Evolutionary conservation across 1,140 invertebrate genomes (phyloP), one percentile per base, ranked within the genome.

Genomic region (Euura lappo): DNA sequence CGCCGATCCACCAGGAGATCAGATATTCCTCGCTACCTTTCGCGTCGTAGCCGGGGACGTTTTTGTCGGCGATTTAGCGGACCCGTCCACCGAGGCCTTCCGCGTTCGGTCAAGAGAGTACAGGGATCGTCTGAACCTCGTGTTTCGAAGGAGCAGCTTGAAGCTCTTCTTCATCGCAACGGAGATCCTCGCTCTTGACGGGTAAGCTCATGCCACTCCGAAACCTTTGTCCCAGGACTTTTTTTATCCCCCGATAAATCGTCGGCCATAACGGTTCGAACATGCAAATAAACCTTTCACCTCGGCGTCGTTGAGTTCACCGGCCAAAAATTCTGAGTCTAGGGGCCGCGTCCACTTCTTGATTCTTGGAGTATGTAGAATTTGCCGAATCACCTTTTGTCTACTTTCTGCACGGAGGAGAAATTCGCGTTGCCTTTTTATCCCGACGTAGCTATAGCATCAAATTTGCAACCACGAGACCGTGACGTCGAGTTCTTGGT

Each of bases 21-120:
- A 94, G 81, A 90, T 94, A 3, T 97, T 95, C 83, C 89, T 94
- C 72, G 95, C 93, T 8, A 92, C 92, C 45, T 94, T 97, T 81
- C 89, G 90, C 83, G 90, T 95, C 76, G 87, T 85, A 72, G 82
- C 90, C 75, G 91, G 93, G 72, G 94, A 94, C 76, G 87, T 89
- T 2, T 94, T 92, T 85, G 84, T 81, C n/a, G 80, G 88, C 70
- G 90, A 91, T 68, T 84, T 94, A 71, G 90, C 92, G 2, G 91
- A 94, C 83, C 90, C 93, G 11, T 90, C 89, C 64, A 92, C 91
- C 5, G 86, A 90, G 74, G 86, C 88, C 44, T 94, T 94, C 84
- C 89, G 91, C 77, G 87, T 90, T 74, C 91, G 90, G 78, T 89
- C 94, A n/a, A 87, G 90, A 51, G 91, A 93, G 77, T 94, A 95